Evolutionary conservation across 2,888 invertebrate genomes (phyloP).

Genomic region (Thecophora atra): DNA sequence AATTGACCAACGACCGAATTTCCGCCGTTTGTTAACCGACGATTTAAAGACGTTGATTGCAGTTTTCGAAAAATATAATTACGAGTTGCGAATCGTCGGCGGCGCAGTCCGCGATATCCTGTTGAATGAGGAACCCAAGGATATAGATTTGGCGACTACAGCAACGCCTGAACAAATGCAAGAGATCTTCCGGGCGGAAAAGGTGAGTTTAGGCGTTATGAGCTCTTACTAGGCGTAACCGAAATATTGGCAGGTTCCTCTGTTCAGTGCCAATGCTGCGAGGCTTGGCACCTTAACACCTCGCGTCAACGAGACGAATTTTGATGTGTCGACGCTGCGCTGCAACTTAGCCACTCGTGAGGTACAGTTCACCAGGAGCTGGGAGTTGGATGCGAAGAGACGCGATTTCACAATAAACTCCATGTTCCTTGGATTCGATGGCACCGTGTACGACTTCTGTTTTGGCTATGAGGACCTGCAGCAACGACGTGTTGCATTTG

Average conservation of each 20-base stretch:
- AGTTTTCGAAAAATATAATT: constrained; percentile 81
- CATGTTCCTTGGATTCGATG: constrained; percentile 94
- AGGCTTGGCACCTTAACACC: constrained; percentile 97
- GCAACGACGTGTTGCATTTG: constrained; percentile 84
- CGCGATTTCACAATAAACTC: constrained; percentile 98
- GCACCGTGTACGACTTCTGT: constrained; percentile 94
- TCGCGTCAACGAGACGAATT: constrained; percentile 93
- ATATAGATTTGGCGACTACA: constrained; percentile 97
- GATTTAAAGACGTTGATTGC: constrained; percentile 77
- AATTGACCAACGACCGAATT: constrained; percentile 78
- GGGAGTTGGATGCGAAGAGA: constrained; percentile 92
- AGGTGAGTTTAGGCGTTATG: constrained; percentile 49
- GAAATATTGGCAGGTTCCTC: constrained; percentile 72
- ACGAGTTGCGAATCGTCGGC: constrained; percentile 93
- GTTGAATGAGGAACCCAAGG: constrained; percentile 82
- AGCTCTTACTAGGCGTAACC: not conserved
- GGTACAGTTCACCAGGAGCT: constrained; percentile 92
- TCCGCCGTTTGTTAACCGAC: constrained; percentile 81
- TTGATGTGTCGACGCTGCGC: constrained; percentile 92
- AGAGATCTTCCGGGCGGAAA: constrained; percentile 84
- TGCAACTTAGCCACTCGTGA: constrained; percentile 81
- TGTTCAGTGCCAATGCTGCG: constrained; percentile 93
- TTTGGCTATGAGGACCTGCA: constrained; percentile 91
- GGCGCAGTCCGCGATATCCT: constrained; percentile 93
- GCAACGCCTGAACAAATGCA: constrained; percentile 98